Percentiles rank a stretch among this genome's conserved stretches.
Evolutionary conservation across 2,888 invertebrate genomes (phyloP).

Genomic region (Miltochrista miniata): DNA sequence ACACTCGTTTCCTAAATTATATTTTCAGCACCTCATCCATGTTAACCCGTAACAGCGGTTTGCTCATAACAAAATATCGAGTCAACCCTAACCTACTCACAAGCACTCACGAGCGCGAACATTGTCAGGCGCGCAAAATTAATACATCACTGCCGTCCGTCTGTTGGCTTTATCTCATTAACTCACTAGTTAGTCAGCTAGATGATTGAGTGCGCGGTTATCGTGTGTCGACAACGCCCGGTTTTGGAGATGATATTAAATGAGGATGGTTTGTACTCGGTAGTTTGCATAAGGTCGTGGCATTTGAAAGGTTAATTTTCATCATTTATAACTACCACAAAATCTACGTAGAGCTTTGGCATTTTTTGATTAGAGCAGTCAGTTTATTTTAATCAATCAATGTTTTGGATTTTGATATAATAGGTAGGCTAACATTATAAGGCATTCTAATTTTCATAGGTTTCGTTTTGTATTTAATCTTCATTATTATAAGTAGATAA

Average conservation of each 20-base stretch:
- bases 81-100: constrained; percentile 3
- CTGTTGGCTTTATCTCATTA: constrained; percentile 34
- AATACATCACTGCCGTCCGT: constrained; percentile 41
- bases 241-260: constrained; percentile 8
- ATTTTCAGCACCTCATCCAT: background rate
- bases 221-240: constrained; percentile 9
- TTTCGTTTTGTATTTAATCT: too few relatives aligned
- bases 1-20: background rate
- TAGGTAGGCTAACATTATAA: too few relatives aligned
- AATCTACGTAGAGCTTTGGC: too few relatives aligned
- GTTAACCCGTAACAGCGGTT: constrained; percentile 1
- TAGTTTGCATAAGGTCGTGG: background rate
- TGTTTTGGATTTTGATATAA: too few relatives aligned
- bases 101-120: constrained; percentile 13
- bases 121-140: constrained; percentile 43
- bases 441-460: too few relatives aligned
- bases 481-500: too few relatives aligned
- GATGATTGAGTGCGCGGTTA: constrained; percentile 26
- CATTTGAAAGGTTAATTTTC: background rate
- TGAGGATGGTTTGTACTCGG: background rate
- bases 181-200: constrained; percentile 22
- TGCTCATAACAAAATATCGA: background rate
- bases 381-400: too few relatives aligned
- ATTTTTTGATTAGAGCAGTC: too few relatives aligned
- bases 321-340: background rate